Conservation (phyloP, 2,888 invertebrate genomes). For the Campopleginae sp. region DNA sequence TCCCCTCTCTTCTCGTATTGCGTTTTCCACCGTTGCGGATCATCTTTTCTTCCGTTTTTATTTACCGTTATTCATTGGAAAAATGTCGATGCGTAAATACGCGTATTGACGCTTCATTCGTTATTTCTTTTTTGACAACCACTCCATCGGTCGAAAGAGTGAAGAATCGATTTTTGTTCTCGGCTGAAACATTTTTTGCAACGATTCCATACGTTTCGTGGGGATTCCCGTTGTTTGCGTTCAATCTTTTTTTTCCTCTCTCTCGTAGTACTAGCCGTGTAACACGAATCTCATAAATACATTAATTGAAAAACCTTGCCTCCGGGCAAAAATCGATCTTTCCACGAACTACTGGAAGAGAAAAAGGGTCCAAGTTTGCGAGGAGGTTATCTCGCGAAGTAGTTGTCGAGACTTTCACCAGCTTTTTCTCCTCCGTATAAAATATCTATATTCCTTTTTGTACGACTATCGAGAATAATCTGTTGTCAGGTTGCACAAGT, state of each 20-base stretch:
- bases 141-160: background rate
- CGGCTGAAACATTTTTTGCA: constrained; percentile 26
- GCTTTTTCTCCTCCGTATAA: background rate
- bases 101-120: background rate
- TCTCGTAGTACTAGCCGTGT: constrained; percentile 47
- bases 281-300: constrained; percentile 82
- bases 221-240: constrained; percentile 76
- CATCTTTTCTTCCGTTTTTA: background rate
- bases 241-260: constrained; percentile 79
- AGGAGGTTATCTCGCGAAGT: constrained; percentile 11
- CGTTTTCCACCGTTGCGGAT: constrained; percentile 9
- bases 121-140: background rate
- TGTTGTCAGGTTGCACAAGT: background rate
- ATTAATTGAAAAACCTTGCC: constrained; percentile 79
- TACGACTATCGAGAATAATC: constrained; percentile 9
- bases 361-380: background rate
- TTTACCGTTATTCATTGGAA: background rate
- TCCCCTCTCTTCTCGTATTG: constrained; percentile 6
- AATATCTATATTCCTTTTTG: background rate
- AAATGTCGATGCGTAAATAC: background rate
- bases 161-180: constrained; percentile 1
- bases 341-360: background rate
- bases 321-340: constrained; percentile 65
- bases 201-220: constrained; percentile 33
- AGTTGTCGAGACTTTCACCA: constrained; percentile 24